Conservation (phyloP, 1,140 invertebrate genomes). For the Wasmannia auropunctata region DNA sequence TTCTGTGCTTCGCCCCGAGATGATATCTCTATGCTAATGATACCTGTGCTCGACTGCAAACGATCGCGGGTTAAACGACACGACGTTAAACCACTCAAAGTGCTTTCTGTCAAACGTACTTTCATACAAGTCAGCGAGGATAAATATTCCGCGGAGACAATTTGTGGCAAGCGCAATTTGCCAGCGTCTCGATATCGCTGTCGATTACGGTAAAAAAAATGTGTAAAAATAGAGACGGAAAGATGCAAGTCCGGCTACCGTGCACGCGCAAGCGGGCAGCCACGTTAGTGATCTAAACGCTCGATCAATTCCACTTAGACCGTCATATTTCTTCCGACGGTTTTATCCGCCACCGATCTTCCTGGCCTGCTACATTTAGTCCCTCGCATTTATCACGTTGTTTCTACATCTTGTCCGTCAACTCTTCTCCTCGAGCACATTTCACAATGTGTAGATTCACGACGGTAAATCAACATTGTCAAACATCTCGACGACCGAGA, state of each 20-base stretch:
- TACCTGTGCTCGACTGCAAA: background rate
- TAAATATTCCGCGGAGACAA: background rate
- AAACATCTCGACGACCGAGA: background rate
- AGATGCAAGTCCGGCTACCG: conserved; percentile 42
- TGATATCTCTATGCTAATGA: background rate
- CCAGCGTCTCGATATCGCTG: background rate
- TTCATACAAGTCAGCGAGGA: background rate
- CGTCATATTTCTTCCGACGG: conserved; percentile 57
- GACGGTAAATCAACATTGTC: conserved; percentile 53
- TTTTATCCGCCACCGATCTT: conserved; percentile 59
- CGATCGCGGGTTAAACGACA: background rate
- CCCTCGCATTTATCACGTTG: conserved; percentile 57
- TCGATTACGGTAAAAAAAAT: background rate
- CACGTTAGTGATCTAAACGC: conserved; percentile 48
- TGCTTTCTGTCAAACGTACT: background rate
- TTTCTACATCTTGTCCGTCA: conserved; percentile 62
- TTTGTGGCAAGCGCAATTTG: background rate
- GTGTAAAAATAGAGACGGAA: conserved; percentile 8
- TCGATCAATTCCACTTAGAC: conserved; percentile 60
- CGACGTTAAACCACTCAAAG: background rate
- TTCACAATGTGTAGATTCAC: conserved; percentile 22
- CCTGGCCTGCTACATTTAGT: conserved; percentile 53
- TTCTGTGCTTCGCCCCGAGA: background rate
- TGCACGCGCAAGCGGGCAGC: conserved; percentile 17
- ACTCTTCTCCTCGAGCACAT: conserved; percentile 34